Evolutionary conservation across 2,113 vertebrate genomes (phyloP).

Genomic region (Sialia sialis): DNA sequence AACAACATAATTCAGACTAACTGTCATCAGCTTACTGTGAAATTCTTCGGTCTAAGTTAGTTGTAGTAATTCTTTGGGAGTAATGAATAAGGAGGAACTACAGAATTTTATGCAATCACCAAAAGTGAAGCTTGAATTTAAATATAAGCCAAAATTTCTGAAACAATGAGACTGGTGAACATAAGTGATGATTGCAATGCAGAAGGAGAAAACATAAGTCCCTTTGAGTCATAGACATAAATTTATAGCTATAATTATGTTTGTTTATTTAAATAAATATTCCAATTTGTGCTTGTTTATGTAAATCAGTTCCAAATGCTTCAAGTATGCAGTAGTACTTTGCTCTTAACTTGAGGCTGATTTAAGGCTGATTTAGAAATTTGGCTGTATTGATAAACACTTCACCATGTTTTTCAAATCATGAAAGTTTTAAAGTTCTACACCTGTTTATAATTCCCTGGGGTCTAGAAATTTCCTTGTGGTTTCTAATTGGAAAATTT

Average conservation of each 20-base stretch:
- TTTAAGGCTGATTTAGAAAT: conserved; percentile 20
- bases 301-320: background rate
- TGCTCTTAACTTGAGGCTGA: background rate
- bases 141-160: background rate
- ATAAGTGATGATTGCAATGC: background rate
- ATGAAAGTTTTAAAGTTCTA: background rate
- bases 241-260: background rate
- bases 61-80: background rate
- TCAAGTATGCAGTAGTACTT: background rate
- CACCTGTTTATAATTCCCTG: conserved; percentile 1
- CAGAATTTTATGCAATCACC: background rate
- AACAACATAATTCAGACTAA: background rate
- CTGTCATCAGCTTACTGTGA: background rate
- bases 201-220: background rate
- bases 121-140: background rate
- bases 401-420: conserved; percentile 49
- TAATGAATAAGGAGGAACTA: background rate
- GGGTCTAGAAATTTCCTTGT: conserved; percentile 9
- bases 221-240: background rate
- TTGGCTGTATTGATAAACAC: background rate
- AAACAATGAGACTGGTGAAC: background rate
- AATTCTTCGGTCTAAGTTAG: background rate
- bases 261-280: background rate
- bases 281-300: background rate
- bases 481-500: conserved; percentile 31